Evolutionary conservation across 1,140 invertebrate genomes (phyloP), one percentile per base, ranked within the genome.

Genomic region (Agrilus planipennis): DNA sequence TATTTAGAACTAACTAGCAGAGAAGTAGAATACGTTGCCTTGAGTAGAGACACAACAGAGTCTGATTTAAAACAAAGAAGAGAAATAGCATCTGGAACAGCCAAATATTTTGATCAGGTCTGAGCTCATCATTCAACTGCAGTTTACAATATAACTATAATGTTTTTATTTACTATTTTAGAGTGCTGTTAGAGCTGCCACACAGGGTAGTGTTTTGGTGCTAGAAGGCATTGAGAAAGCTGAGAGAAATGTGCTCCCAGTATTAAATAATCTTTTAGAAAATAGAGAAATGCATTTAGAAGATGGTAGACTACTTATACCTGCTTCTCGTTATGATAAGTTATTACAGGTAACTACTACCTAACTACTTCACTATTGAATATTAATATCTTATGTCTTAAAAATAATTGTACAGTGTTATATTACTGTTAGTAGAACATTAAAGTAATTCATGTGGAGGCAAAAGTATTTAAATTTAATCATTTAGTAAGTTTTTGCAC

Each of bases 251-350:
- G 91, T 97, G 19, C 67, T 98, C 29, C 94, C 94, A 28, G 84
- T 98, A 25, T 62, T 98, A n/a, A 98, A 98, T 66, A 98, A 98
- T 69, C 72, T 98, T 18, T 64, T 98, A n/a, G 94, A 98, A 69
- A 98, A 98, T 66, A 70, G 93, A 35, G 93, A 98, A 67, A 96
- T 98, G 91, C 89, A 97, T 63, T 67, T 98, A 29, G 94, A 98
- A 69, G 92, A 96, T 75, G 94, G 94, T 1, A 68, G 91, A 47
- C 91, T 96, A 63, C 69, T 98, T 11, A 82, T 98, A 55, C 77
- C 88, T 2, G 78, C 89, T 17, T 61, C 75, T 2, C 75, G 89
- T 67, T 98, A 93, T 61, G 91, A 98, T 58, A 87, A 89, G 65
- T 67, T 98, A 7, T 62, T 92, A 4, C 57, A 85, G 69, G 89